A percentile compares a stretch with the other conserved stretches of the same genome.
These are phyloP conservation scores for Plutomurus gul DNA, from an alignment of 1,140 invertebrate genomes.

Conservation along the genomic window DNA sequence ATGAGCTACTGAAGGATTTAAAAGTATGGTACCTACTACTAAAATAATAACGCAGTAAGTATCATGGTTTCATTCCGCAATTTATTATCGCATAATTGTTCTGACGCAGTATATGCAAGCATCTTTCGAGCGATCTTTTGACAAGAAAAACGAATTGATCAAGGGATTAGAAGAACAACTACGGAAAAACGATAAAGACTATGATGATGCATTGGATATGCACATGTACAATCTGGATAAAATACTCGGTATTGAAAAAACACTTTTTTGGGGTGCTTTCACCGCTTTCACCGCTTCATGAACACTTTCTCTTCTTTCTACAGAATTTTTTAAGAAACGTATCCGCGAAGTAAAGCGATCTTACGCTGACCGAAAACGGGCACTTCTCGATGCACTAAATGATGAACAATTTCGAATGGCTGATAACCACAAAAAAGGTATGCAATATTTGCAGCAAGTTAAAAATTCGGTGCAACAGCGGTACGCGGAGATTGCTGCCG, in stretches of 20 bases:
- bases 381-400: neutral
- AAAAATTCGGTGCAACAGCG: neutral
- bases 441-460: neutral
- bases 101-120: conserved; percentile 41
- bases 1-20: conserved; percentile 49
- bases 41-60: neutral
- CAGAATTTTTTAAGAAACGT: neutral
- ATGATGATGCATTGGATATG: conserved; percentile 46
- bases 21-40: conserved; percentile 31
- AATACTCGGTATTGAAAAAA: conserved; percentile 46
- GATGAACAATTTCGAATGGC: neutral
- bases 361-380: neutral
- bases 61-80: neutral
- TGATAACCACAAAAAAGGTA: neutral
- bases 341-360: neutral
- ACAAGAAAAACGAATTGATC: conserved; percentile 47
- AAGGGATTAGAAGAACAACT: conserved; percentile 42
- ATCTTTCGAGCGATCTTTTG: conserved; percentile 47
- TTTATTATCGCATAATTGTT: neutral
- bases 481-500: conserved; percentile 4
- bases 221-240: conserved; percentile 52
- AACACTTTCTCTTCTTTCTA: neutral
- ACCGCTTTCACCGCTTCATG: neutral
- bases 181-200: conserved; percentile 46
- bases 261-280: neutral